A percentile compares a stretch with the other conserved stretches of the same genome.
These are phyloP conservation scores for Etheostoma perlongum DNA, from an alignment of 2,797 vertebrate species.

Conservation along the genomic window DNA sequence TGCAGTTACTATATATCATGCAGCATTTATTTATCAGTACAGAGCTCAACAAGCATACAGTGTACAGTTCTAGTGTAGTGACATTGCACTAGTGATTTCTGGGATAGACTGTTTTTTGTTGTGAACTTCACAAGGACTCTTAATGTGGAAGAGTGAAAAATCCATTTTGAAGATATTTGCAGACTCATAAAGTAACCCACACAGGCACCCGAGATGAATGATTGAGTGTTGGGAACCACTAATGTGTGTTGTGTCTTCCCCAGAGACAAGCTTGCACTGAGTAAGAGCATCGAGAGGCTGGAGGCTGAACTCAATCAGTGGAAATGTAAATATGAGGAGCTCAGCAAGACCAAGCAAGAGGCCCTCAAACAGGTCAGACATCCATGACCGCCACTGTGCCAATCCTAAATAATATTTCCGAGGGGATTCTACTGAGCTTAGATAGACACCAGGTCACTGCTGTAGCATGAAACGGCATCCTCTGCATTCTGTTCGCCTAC, in stretches of 20 bases:
- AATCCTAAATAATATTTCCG: background rate
- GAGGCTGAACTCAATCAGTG: constrained; percentile 94
- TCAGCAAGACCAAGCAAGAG: constrained; percentile 95
- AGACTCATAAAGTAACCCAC: background rate
- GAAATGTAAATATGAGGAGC: constrained; percentile 96
- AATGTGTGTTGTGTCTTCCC: constrained; percentile 29
- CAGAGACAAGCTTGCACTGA: constrained; percentile 94
- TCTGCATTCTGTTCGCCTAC: background rate
- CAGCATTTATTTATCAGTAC: too few relatives aligned
- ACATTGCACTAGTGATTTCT: too few relatives aligned
- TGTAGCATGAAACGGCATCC: background rate
- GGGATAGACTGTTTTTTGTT: too few relatives aligned
- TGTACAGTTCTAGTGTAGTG: background rate
- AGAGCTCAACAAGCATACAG: background rate
- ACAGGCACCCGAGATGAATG: background rate
- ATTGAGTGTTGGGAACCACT: background rate
- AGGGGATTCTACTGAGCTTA: background rate
- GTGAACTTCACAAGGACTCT: too few relatives aligned
- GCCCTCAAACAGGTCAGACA: constrained; percentile 92
- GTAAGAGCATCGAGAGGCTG: constrained; percentile 94
- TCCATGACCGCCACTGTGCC: background rate
- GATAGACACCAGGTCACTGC: background rate
- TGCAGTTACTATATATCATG: too few relatives aligned
- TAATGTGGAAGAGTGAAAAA: too few relatives aligned
- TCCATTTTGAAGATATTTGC: too few relatives aligned